A percentile compares a stretch with the other conserved stretches of the same genome.
Evolutionary conservation across 2,888 invertebrate species (phyloP).

Genomic region (Elysia crispata): DNA sequence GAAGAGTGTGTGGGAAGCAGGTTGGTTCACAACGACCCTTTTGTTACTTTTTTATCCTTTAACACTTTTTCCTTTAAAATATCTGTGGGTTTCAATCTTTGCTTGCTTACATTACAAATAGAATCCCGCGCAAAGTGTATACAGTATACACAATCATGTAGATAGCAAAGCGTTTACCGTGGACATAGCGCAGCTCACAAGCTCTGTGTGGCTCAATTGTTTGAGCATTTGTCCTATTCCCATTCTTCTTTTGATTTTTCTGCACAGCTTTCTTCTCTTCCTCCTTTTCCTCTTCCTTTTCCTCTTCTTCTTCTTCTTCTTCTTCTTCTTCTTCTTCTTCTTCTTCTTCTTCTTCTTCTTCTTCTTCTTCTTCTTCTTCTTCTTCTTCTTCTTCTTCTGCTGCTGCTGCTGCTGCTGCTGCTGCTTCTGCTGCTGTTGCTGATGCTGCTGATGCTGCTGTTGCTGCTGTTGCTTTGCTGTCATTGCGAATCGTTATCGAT

Average conservation of each 20-base stretch:
- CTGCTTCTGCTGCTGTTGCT: slow-evolving; percentile 17
- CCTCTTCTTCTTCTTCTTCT: background rate
- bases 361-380: background rate
- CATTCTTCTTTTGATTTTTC: no score
- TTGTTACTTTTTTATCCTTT: no score
- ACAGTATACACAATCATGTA: no score
- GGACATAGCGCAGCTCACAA: background rate
- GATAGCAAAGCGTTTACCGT: background rate
- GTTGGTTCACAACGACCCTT: no score
- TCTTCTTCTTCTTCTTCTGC: slow-evolving; percentile 22
- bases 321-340: background rate
- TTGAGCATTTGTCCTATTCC: no score
- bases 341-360: background rate
- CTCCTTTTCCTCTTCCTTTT: background rate
- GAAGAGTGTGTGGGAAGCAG: no score
- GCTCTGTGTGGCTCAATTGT: no score
- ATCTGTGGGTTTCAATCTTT: no score
- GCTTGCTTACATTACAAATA: no score
- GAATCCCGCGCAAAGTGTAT: no score
- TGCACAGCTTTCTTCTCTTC: background rate
- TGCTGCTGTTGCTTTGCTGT: slow-evolving; percentile 45
- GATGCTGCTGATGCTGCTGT: slow-evolving; percentile 31
- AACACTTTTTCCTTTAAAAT: no score
- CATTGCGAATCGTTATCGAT: no score
- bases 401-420: slow-evolving; percentile 36